Base-by-base conservation (phyloP, 2,113 vertebrate species). In the Arizona elegans region DNA sequence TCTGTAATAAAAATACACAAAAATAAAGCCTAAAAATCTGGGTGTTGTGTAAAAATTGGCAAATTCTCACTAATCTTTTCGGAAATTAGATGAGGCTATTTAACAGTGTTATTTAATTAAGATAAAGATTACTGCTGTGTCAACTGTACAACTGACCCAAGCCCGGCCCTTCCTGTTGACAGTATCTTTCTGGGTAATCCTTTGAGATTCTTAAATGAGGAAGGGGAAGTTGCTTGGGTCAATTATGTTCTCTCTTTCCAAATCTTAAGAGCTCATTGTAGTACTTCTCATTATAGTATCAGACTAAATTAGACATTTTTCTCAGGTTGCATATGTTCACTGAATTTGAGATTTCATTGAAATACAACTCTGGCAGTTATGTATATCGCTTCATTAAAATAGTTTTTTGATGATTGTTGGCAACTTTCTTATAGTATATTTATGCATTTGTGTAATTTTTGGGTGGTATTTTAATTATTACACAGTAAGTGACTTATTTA, bases 151-250 rank as follows among this genome's bases (percentile, higher is more conserved):
- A 50, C 17, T 21, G 5, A 62, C 50, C 65, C 47, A 55, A 19
- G 59, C 86, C 86, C 38, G 62, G 43, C 24, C 23, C 8, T 89
- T 91, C 55, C 70, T 89, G 70, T 93, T 93, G 70, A 93, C 47
- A 52, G 29, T 70, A 47, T 65, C 50, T 56, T 54, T 90, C 56
- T 65, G 47, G 88, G 8, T 50, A 23, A 13, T 47, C 53, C 21
- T 90, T 86, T 52, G 19, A 90, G 23, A 52, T 17, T 87, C 23
- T 13, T 65, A 87, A 93, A 87, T 90, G 55, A 90, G 89, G 89
- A 93, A 93, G 56, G 47, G 75, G 92, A 90, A 90, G 88, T 90
- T 90, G n/a, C 70, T 87, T 86, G 26, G 55, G 47, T 52, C 88
- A 62, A 33, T 55, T 59, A 19, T 86, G 21, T 53, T 62, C 43